Evolutionary conservation across 1,140 invertebrate species (phyloP).

Genomic region (Conus ventricosus): DNA sequence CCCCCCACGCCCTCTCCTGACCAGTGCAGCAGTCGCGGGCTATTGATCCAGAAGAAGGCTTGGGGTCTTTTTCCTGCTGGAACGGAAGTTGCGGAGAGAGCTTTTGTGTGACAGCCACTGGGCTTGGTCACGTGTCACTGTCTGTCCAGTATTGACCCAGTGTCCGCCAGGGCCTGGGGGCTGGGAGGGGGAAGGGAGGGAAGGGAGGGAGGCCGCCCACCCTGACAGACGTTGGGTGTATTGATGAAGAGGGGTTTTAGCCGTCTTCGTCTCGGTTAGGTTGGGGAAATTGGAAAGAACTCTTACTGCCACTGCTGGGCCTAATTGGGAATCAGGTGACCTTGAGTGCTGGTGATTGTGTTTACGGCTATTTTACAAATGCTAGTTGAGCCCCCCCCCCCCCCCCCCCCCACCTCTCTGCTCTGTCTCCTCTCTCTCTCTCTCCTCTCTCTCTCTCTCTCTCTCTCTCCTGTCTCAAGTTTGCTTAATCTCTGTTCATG

Average conservation of each 20-base stretch:
- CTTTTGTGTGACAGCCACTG: neutral
- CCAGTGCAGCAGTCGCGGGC: neutral
- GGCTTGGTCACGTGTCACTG: neutral
- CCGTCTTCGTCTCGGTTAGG: neutral
- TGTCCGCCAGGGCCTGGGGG: too few species aligned
- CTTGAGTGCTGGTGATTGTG: too few species aligned
- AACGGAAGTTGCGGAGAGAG: neutral
- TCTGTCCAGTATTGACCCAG: slow-evolving; percentile 4
- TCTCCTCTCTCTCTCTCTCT: too few species aligned
- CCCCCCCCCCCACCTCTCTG: too few species aligned
- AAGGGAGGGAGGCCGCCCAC: neutral
- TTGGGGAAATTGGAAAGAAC: neutral
- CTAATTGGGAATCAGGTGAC: too few species aligned
- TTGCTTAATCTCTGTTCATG: too few species aligned
- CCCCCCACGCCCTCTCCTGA: neutral
- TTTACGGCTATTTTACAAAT: too few species aligned
- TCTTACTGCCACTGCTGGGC: neutral
- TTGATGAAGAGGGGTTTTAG: neutral
- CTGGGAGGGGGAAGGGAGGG: neutral
- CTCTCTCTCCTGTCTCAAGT: too few species aligned
- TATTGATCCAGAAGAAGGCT: neutral
- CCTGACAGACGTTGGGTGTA: neutral
- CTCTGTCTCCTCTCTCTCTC: too few species aligned
- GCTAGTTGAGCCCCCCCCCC: too few species aligned
- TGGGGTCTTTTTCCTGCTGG: neutral